Evolutionary conservation across 1,140 invertebrate genomes (phyloP), one percentile per base, ranked within the genome.

Genomic region (Hylaeus anthracinus): DNA sequence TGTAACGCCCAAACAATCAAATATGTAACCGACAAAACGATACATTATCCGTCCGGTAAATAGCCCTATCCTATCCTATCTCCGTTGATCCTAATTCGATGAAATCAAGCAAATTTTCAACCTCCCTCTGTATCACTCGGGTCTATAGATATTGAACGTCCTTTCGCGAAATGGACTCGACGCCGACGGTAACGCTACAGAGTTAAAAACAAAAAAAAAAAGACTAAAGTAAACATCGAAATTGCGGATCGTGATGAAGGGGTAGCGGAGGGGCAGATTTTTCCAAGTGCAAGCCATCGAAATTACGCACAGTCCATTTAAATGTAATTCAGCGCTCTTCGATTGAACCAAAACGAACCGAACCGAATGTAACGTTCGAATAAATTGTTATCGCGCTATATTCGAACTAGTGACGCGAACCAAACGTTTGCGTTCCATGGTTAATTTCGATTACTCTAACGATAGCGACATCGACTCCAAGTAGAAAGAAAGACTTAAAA

Each of bases 311-410:
- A 39, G 51, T 12, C 51, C 77, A 56, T 72, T 79, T 79, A 63
- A 79, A 79, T 43, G n/a, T 72, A 72, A 79, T 71, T 64, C 69
- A 41, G 41, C 9, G 65, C 55, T 61, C 15, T 71, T 26, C 56
- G 37, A 71, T 63, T 2, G 37, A 10, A 41, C 37, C 48, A 14
- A n/a, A 55, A 56, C 5, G 61, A 56, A 69, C 39, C 66, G 75
- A 10, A 71, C 60, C 51, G 70, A 37, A 63, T 64, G 12, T 72
- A 79, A 79, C 51, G 15, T 12, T 26, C 12, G 5, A 45, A 60
- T 12, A 3, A 43, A 72, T 56, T 55, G 70, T 65, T 79, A 72
- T 72, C 39, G 58, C 39, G 1, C 26, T n/a, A 12, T 39, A 12
- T 45, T 26, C 58, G n/a, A 39, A n/a, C 45, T 9, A 15, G 2